Conservation (phyloP, 2,113 vertebrate species). For the Cranoglanis bouderius region DNA sequence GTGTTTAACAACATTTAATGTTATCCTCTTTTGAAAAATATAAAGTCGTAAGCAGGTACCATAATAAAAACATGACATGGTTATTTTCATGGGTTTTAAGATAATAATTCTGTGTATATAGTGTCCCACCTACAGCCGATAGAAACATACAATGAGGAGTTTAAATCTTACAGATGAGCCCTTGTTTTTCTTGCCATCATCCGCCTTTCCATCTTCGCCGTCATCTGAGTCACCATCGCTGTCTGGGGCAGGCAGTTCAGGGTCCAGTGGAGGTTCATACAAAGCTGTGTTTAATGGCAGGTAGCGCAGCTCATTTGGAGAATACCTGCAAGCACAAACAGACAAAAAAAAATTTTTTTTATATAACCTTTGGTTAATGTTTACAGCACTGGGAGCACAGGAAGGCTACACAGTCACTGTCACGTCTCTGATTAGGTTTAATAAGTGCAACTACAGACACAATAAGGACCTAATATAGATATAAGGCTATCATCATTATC, state of each 20-base stretch:
- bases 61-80: background rate
- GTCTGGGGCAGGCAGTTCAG: slow-evolving; percentile 88
- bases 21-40: background rate
- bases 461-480: background rate
- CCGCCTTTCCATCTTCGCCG: slow-evolving; percentile 82
- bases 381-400: background rate
- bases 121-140: background rate
- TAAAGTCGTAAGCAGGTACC: background rate
- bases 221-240: slow-evolving; percentile 97
- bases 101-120: background rate
- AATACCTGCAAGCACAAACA: slow-evolving; percentile 78
- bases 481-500: background rate
- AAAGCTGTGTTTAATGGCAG: slow-evolving; percentile 93
- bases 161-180: slow-evolving; percentile 73
- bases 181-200: slow-evolving; percentile 84
- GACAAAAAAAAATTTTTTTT: background rate
- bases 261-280: slow-evolving; percentile 94
- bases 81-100: background rate
- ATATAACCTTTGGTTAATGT: no score
- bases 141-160: background rate
- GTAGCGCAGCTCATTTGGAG: slow-evolving; percentile 95
- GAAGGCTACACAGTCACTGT: background rate
- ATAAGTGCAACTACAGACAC: background rate
- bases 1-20: background rate
- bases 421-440: background rate